Base-by-base conservation (phyloP, 2,888 invertebrate genomes). In the Zygaena filipendulae region DNA sequence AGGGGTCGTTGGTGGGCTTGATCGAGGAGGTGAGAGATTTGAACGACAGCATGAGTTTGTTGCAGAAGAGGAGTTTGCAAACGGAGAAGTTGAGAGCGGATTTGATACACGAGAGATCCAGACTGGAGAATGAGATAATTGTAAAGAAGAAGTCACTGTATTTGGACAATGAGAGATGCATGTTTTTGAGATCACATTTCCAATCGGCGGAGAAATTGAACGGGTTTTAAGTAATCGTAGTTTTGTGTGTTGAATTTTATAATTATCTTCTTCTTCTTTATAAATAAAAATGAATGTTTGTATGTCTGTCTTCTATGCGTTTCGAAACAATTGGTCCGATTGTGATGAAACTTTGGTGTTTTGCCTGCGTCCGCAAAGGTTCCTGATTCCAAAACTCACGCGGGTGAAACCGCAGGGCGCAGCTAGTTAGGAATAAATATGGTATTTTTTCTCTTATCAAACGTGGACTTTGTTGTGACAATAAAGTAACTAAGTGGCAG, bases 181-280 rank as follows among this genome's bases (percentile, higher is more conserved):
- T 75, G 38, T 74, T 59, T 38, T 45, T 75, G 37, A 59, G 79
- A 21, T 74, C 77, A 4, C 64, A 74, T 51, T 79, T 53, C 34
- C 74, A 75, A 33, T 72, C 74, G 0, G 74, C 77, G 23, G 75
- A 77, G 43, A 77, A 74, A 40, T 47, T 79, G 52, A 70, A 74
- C 37, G 79, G 79, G 0, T 71, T 60, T 50, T 77, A 54, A 44
- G 25, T 7, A 26, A 9, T n/a, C 3, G n/a, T n/a, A n/a, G n/a
- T n/a, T n/a, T n/a, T n/a, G n/a, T n/a, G 21, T 25, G 19, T 11
- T 11, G 5, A 7, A 14, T 14, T 20, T 21, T 21, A 11, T 10
- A n/a, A n/a, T n/a, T 3, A 25, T 9, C 9, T 11, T n/a, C n/a
- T n/a, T n/a, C n/a, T n/a, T n/a, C n/a, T n/a, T n/a, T n/a, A n/a